Percentiles rank a stretch among this genome's conserved stretches.
phyloP scores from a whole-genome alignment of 2,797 vertebrate genomes.

The Otolemur crassicaudatus region DNA sequence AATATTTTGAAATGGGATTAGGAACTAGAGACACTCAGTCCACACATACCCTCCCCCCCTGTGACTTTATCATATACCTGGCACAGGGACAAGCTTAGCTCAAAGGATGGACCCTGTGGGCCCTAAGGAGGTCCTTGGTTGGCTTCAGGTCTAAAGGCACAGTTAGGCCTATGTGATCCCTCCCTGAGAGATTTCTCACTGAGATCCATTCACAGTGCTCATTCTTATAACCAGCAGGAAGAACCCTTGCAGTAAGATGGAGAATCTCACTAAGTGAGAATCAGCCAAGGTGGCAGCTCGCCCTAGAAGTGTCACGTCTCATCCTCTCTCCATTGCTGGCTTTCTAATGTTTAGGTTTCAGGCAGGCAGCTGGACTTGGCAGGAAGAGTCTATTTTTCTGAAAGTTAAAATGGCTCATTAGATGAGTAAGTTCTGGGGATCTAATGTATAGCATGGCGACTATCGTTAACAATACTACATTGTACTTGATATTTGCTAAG shows the following conservation, averaged over 20 bases:
- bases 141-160: neutral
- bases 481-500: neutral
- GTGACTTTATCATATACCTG: neutral
- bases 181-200: accelerated
- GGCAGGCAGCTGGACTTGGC: neutral
- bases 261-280: neutral
- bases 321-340: neutral
- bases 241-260: neutral
- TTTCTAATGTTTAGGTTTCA: neutral
- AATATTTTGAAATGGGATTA: neutral
- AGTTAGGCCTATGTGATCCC: neutral
- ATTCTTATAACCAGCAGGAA: neutral
- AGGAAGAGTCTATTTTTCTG: neutral
- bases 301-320: slow-evolving; percentile 32
- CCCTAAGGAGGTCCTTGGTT: neutral
- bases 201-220: neutral
- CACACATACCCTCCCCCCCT: neutral
- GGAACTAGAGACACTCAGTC: neutral
- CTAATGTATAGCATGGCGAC: neutral
- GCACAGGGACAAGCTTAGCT: neutral
- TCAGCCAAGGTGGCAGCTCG: neutral
- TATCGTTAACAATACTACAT: neutral
- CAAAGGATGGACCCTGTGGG: neutral
- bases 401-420: slow-evolving; percentile 24
- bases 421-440: neutral